Evolutionary conservation across 2,888 invertebrate species (phyloP).

Genomic region (Acronicta aceris): DNA sequence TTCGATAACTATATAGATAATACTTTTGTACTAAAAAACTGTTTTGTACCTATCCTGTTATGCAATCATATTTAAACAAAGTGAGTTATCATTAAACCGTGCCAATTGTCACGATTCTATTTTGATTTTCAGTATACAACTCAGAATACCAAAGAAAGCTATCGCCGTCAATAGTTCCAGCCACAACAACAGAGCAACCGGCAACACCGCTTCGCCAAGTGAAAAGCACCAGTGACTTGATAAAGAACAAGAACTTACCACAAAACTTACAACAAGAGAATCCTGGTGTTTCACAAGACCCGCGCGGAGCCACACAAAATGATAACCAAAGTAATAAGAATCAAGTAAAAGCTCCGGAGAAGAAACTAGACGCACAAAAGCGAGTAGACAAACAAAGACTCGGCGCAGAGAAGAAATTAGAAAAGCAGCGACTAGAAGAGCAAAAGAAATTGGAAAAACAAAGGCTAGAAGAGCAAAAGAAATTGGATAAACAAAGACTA

Average conservation of each 20-base stretch:
- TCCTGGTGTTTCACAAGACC: slow-evolving; percentile 68
- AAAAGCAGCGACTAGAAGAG: slow-evolving; percentile 48
- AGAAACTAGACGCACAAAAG: slow-evolving; percentile 54
- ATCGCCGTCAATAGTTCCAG: slow-evolving; percentile 67
- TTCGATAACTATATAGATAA: no score
- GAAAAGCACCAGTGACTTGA: slow-evolving; percentile 73
- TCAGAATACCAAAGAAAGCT: slow-evolving; percentile 64
- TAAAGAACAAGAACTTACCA: slow-evolving; percentile 51
- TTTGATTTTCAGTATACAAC: slow-evolving; percentile 62
- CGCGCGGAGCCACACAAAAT: slow-evolving; percentile 59
- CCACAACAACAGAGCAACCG: slow-evolving; percentile 52
- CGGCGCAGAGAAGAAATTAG: slow-evolving; percentile 54
- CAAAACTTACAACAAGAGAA: slow-evolving; percentile 64
- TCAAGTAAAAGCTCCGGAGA: slow-evolving; percentile 28
- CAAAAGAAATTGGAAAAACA: slow-evolving; percentile 58
- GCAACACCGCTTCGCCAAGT: slow-evolving; percentile 54
- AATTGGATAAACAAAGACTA: slow-evolving; percentile 70
- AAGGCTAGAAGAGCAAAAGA: slow-evolving; percentile 69
- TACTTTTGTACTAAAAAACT: no score
- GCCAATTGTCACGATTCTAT: no score
- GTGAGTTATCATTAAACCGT: no score
- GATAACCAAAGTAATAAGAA: slow-evolving; percentile 39
- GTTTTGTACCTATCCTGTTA: no score
- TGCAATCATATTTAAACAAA: no score
- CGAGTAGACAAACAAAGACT: no score